Percentiles rank a stretch among this genome's conserved stretches.
phyloP scores from a whole-genome alignment of 1,140 invertebrate genomes.

The Drosophila kurseongensis region DNA sequence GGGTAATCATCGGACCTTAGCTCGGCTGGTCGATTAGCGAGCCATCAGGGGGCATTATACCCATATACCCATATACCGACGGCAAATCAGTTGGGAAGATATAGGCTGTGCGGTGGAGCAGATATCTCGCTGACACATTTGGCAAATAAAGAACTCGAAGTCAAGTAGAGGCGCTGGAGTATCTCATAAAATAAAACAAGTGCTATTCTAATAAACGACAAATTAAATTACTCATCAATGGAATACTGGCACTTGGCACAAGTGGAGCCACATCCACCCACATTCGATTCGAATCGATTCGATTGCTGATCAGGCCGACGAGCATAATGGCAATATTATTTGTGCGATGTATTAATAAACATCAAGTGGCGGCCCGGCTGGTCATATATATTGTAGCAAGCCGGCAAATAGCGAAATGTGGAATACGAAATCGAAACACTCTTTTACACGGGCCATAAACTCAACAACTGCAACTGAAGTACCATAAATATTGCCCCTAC shows the following conservation, averaged over 20 bases:
- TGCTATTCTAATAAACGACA: constrained; percentile 82
- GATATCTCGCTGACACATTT: constrained; percentile 31
- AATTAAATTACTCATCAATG: constrained; percentile 79
- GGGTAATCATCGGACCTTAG: neutral
- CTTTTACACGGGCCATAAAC: constrained; percentile 65
- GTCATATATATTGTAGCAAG: constrained; percentile 24
- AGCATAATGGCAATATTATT: constrained; percentile 34
- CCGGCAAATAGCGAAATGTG: constrained; percentile 11
- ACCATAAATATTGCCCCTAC: constrained; percentile 64
- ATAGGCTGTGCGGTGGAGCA: neutral
- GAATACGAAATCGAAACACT: constrained; percentile 23
- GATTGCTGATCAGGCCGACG: constrained; percentile 14
- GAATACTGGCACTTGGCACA: constrained; percentile 19
- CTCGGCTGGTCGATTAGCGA: constrained; percentile 9
- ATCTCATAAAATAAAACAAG: constrained; percentile 80
- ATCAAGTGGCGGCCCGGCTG: constrained; percentile 41
- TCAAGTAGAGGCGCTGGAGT: constrained; percentile 80
- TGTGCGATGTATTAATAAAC: constrained; percentile 56
- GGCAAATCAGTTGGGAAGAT: constrained; percentile 28
- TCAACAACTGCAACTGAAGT: constrained; percentile 65
- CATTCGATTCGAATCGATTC: constrained; percentile 5
- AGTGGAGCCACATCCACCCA: constrained; percentile 12
- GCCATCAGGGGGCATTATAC: neutral
- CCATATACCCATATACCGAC: neutral
- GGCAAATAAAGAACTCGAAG: constrained; percentile 76